Conservation (phyloP, 1,140 invertebrate species). For the Grapholita molesta region DNA sequence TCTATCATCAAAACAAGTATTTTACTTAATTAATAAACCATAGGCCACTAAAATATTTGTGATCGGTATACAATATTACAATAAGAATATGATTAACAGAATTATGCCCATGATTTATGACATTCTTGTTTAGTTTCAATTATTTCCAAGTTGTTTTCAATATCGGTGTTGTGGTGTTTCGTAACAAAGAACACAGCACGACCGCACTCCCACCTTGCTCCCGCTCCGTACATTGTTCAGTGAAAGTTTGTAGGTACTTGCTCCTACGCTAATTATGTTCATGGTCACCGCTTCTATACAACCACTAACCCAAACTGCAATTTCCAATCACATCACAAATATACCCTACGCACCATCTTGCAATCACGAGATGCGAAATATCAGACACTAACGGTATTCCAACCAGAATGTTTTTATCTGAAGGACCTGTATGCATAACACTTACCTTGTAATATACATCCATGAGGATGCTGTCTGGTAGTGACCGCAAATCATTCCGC, state of each 20-base stretch:
- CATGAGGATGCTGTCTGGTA: constrained; percentile 81
- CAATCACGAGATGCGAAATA: not conserved
- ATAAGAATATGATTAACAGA: not conserved
- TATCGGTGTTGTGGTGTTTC: constrained; percentile 18
- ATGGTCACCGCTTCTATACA: constrained; percentile 16
- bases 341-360: not conserved
- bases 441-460: constrained; percentile 84
- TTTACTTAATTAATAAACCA: not conserved
- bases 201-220: constrained; percentile 17
- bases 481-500: constrained; percentile 58
- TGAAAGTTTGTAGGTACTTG: constrained; percentile 42
- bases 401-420: constrained; percentile 50
- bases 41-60: not conserved
- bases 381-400: constrained; percentile 50
- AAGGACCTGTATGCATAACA: constrained; percentile 42
- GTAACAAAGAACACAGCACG: constrained; percentile 22
- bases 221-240: constrained; percentile 29
- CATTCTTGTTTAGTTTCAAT: not conserved
- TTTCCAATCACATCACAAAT: not conserved
- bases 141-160: not conserved
- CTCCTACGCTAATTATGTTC: constrained; percentile 20
- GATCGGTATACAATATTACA: not conserved
- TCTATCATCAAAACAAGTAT: not conserved
- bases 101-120: not conserved
- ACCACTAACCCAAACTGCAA: not conserved